These are phyloP conservation scores for Diadromus collaris DNA, from an alignment of 2,888 invertebrate species.

Conservation along the genomic window DNA sequence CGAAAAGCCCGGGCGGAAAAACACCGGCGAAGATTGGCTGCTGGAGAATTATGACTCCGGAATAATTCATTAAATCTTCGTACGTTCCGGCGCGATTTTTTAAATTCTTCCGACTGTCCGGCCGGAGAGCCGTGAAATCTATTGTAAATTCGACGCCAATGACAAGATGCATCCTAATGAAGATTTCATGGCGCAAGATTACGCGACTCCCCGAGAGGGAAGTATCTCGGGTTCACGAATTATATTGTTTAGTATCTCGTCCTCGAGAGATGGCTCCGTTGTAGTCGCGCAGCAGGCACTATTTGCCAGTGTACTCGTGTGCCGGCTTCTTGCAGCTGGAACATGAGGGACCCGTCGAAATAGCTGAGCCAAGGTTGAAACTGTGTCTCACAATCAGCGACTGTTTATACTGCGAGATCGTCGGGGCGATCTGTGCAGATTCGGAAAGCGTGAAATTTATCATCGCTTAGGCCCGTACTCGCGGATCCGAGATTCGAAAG, in stretches of 20 bases:
- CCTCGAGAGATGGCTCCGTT: slow-evolving; percentile 19
- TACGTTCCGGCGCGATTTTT: background rate
- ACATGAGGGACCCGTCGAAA: slow-evolving; percentile 4
- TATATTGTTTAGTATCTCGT: slow-evolving; percentile 51
- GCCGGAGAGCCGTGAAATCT: slow-evolving; percentile 1
- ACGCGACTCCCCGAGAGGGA: slow-evolving; percentile 13
- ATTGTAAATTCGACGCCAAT: slow-evolving; percentile 4
- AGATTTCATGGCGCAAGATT: slow-evolving; percentile 38
- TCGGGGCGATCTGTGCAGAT: background rate
- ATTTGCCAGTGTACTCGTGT: slow-evolving; percentile 7
- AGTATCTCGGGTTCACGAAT: slow-evolving; percentile 44
- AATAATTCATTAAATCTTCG: slow-evolving; percentile 10
- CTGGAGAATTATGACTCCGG: background rate
- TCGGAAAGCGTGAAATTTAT: background rate
- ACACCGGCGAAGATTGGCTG: slow-evolving; percentile 32
- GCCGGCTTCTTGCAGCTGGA: slow-evolving; percentile 6
- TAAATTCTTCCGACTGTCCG: background rate
- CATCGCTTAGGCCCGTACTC: background rate
- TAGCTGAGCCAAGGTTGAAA: slow-evolving; percentile 14
- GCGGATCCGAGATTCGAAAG: background rate
- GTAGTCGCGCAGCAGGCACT: slow-evolving; percentile 2
- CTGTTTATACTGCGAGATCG: slow-evolving; percentile 5
- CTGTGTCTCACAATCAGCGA: background rate
- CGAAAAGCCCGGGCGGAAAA: background rate
- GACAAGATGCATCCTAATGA: slow-evolving; percentile 8